Conservation (phyloP, 2,113 vertebrate species). For the Lasiurus cinereus region DNA sequence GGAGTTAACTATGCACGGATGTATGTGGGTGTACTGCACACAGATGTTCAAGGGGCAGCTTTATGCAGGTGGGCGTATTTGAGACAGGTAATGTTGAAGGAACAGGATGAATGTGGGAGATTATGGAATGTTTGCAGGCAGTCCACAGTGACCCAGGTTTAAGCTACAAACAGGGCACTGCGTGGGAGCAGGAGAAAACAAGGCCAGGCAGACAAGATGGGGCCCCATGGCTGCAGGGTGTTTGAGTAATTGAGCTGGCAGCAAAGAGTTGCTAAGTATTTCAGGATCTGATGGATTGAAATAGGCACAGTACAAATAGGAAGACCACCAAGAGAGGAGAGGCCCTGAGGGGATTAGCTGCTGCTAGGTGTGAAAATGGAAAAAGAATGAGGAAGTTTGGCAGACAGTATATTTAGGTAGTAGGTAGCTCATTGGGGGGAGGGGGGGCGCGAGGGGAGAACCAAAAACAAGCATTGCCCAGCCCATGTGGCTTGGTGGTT, state of each 20-base stretch:
- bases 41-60: background rate
- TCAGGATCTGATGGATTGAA: background rate
- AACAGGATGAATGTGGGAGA: background rate
- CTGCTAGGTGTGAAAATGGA: background rate
- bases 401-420: background rate
- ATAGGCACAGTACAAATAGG: background rate
- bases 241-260: accelerated
- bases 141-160: background rate
- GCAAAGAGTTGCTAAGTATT: background rate
- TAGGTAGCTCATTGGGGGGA: accelerated
- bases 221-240: accelerated
- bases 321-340: background rate
- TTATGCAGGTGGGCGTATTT: accelerated
- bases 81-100: background rate
- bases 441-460: no score
- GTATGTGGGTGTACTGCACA: accelerated
- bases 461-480: no score
- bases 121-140: background rate
- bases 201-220: background rate
- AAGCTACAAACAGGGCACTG: accelerated
- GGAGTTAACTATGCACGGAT: background rate
- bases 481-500: no score
- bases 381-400: background rate
- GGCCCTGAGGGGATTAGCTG: background rate
- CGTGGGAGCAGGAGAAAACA: background rate